phyloP scores from a whole-genome alignment of 2,888 invertebrate genomes.

The Hoplodrina blanda region DNA sequence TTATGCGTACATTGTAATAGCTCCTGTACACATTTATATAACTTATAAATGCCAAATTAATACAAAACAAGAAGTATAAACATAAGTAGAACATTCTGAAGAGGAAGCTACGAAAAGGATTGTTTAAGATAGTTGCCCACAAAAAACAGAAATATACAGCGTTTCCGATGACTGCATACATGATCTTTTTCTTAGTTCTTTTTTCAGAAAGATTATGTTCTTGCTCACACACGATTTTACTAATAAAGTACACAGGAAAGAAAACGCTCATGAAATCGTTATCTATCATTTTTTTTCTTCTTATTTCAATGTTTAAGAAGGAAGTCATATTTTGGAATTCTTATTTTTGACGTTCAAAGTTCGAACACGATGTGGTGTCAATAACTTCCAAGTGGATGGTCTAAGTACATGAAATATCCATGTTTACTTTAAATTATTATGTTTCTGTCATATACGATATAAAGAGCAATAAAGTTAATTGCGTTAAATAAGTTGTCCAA shows the following conservation, averaged over 20 bases:
- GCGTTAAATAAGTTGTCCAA: background rate
- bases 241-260: constrained; percentile 17
- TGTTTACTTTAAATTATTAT: background rate
- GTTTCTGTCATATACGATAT: background rate
- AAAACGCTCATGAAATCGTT: constrained; percentile 17
- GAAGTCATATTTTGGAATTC: background rate
- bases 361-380: background rate
- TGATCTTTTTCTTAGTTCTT: constrained; percentile 3
- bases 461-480: background rate
- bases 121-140: constrained; percentile 8
- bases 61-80: constrained; percentile 2
- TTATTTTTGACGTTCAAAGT: background rate
- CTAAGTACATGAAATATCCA: background rate
- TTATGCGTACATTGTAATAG: background rate
- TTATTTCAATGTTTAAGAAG: background rate
- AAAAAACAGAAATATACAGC: constrained; percentile 12
- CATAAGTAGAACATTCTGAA: constrained; percentile 24
- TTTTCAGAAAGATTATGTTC: background rate
- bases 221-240: background rate
- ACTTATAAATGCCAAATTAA: background rate
- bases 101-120: constrained; percentile 4
- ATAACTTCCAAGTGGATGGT: background rate
- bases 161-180: constrained; percentile 13
- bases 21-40: constrained; percentile 6
- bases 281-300: background rate